phyloP scores from a whole-genome alignment of 2,113 vertebrate genomes.

The Genyomyrus donnyi region DNA sequence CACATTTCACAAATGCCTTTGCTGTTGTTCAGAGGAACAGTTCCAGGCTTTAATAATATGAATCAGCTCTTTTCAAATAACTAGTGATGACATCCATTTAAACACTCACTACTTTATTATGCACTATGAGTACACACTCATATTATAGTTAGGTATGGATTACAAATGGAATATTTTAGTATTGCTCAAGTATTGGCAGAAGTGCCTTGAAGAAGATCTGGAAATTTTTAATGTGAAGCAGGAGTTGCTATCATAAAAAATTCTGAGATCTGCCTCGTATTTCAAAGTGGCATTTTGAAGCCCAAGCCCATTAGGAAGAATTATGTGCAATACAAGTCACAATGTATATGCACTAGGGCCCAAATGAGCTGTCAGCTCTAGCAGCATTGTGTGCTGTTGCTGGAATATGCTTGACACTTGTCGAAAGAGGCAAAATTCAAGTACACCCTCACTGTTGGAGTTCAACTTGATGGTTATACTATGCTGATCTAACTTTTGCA shows the following conservation, averaged over 20 bases:
- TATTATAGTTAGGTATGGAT: neutral
- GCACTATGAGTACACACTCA: neutral
- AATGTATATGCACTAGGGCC: neutral
- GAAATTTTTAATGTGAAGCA: neutral
- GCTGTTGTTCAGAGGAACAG: neutral
- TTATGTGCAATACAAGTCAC: neutral
- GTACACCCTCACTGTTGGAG: neutral
- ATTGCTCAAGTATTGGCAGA: neutral
- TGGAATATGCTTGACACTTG: neutral
- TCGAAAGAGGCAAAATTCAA: neutral
- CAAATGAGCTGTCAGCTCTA: neutral
- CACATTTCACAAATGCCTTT: neutral
- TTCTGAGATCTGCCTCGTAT: neutral
- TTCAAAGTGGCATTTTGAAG: neutral
- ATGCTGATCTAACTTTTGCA: neutral
- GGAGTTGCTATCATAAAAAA: neutral
- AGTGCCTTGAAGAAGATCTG: neutral
- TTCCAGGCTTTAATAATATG: neutral
- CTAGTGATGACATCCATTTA: conserved; percentile 18
- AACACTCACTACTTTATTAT: neutral
- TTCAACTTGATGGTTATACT: neutral
- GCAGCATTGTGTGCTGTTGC: neutral
- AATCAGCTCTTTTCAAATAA: neutral
- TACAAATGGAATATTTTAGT: neutral
- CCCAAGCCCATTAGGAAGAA: neutral